Conservation (phyloP, 2,113 vertebrate species). For the Xenopus tropicalis region DNA sequence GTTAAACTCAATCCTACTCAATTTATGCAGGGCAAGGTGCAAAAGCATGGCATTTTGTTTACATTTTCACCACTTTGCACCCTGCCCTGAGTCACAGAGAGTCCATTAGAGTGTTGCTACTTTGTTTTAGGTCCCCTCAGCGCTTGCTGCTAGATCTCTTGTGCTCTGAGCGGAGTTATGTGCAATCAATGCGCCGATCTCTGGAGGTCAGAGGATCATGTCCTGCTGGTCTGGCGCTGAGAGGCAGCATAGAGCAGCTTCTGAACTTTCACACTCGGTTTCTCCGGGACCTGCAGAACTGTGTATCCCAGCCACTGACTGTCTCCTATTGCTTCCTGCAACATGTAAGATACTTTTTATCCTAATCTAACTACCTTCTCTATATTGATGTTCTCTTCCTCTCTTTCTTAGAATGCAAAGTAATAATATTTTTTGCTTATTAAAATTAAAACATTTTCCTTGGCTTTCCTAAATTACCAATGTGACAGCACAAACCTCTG, state of each 20-base stretch:
- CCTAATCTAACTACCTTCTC: too few relatives aligned
- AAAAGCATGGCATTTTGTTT: too few relatives aligned
- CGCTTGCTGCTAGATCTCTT: constrained; percentile 76
- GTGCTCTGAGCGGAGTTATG: constrained; percentile 78
- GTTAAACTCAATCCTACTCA: too few relatives aligned
- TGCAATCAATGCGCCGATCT: constrained; percentile 71
- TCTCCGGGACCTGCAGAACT: constrained; percentile 78
- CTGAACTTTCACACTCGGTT: constrained; percentile 75
- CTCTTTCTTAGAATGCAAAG: neutral
- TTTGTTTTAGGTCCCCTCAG: constrained; percentile 69
- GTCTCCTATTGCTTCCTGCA: constrained; percentile 84
- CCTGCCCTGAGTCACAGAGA: too few relatives aligned
- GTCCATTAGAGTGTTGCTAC: too few relatives aligned
- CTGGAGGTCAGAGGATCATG: constrained; percentile 63
- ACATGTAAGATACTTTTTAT: constrained; percentile 64
- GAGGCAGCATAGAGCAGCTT: constrained; percentile 70
- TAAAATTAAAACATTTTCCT: too few relatives aligned
- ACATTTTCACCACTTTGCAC: too few relatives aligned
- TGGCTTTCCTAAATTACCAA: too few relatives aligned
- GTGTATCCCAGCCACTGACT: constrained; percentile 72
- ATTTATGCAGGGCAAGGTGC: too few relatives aligned
- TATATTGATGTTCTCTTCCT: neutral
- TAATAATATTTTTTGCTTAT: too few relatives aligned
- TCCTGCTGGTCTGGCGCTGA: constrained; percentile 62
- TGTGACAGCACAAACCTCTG: too few relatives aligned